phyloP scores from a whole-genome alignment of 1,140 invertebrate genomes.

The Lanistes nyassanus region DNA sequence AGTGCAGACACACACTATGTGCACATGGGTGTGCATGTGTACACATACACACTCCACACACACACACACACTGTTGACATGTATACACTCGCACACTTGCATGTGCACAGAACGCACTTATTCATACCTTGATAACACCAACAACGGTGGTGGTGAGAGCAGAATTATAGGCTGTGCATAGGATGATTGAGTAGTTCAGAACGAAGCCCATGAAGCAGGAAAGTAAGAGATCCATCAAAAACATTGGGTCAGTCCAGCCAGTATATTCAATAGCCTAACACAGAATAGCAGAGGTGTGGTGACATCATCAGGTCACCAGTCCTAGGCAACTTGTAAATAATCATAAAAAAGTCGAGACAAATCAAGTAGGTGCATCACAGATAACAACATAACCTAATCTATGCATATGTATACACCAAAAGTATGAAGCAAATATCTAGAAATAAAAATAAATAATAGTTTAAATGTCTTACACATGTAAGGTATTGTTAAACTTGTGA shows the following conservation, averaged over 20 bases:
- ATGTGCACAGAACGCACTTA: not conserved
- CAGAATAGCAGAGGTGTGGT: too few relatives aligned
- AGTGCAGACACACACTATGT: not conserved
- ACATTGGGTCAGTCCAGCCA: conserved; percentile 81
- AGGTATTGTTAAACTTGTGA: too few relatives aligned
- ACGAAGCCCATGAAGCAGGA: conserved; percentile 98
- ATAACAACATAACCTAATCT: too few relatives aligned
- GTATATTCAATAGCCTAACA: conserved; percentile 73
- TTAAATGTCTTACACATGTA: too few relatives aligned
- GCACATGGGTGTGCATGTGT: not conserved
- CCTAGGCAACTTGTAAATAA: too few relatives aligned
- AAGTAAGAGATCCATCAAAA: conserved; percentile 85
- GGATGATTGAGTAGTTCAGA: conserved; percentile 91
- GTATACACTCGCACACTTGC: conserved; percentile 3
- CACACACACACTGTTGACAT: not conserved
- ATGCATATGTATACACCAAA: not conserved
- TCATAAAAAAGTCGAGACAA: not conserved
- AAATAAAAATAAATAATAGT: not conserved
- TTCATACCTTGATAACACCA: conserved; percentile 74
- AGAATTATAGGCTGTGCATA: conserved; percentile 96
- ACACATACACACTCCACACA: conserved; percentile 3
- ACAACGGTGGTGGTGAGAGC: conserved; percentile 99
- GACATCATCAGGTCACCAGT: too few relatives aligned
- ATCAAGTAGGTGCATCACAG: not conserved
- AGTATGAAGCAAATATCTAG: not conserved